These are phyloP conservation scores for Notothenia coriiceps DNA, from an alignment of 2,113 vertebrate genomes.

Conservation along the genomic window DNA sequence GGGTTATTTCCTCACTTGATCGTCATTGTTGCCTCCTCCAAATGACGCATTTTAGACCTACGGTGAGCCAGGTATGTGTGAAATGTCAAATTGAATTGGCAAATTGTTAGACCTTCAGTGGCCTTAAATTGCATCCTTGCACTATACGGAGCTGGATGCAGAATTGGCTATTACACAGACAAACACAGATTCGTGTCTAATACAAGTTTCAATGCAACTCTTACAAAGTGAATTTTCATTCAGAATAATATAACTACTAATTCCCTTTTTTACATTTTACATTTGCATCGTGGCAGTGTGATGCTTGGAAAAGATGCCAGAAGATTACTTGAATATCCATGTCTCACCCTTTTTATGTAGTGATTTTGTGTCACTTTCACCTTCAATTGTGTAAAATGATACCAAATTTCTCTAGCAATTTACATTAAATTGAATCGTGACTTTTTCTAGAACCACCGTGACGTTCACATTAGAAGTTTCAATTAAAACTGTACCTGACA, in stretches of 20 bases:
- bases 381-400: background rate
- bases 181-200: background rate
- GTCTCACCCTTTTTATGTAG: background rate
- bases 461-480: too few relatives aligned
- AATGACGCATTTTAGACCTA: slow-evolving; percentile 25
- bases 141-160: background rate
- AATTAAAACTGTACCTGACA: too few relatives aligned
- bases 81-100: slow-evolving; percentile 69
- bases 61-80: slow-evolving; percentile 64
- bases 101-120: slow-evolving; percentile 9
- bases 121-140: background rate
- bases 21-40: background rate
- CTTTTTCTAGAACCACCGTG: too few relatives aligned
- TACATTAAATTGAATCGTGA: too few relatives aligned
- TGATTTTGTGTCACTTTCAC: background rate
- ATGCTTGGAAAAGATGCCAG: background rate
- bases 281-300: background rate
- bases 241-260: background rate
- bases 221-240: background rate
- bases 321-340: background rate
- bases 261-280: background rate
- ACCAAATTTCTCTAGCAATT: too few relatives aligned
- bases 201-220: background rate
- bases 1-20: slow-evolving; percentile 9
- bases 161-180: background rate